Conservation (phyloP, 2,113 vertebrate species). For the Dromaius novaehollandiae region DNA sequence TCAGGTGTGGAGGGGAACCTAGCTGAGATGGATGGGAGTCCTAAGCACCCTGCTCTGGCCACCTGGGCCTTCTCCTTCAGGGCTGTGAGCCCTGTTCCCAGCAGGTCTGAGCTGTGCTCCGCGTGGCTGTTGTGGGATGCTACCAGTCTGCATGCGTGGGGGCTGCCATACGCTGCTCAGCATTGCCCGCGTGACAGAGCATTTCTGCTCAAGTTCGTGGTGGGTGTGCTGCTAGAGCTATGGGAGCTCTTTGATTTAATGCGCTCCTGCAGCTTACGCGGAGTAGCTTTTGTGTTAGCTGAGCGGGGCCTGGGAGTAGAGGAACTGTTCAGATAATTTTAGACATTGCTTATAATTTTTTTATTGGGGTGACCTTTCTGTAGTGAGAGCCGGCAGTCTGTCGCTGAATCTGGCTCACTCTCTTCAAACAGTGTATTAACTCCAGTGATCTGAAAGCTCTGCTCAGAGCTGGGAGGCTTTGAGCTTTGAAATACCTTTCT, state of each 20-base stretch:
- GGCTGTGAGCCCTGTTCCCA: not conserved
- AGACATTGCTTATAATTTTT: slow-evolving; percentile 36
- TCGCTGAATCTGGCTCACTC: not conserved
- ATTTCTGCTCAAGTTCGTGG: accelerated
- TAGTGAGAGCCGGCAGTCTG: not conserved
- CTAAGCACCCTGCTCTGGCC: not conserved
- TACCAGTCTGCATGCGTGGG: accelerated
- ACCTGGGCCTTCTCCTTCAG: too few relatives aligned
- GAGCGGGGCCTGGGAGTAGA: not conserved
- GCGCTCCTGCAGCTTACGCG: not conserved
- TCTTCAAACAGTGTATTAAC: not conserved
- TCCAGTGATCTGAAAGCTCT: not conserved
- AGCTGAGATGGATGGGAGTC: not conserved
- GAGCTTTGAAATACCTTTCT: not conserved
- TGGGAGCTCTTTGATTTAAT: not conserved
- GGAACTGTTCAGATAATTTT: slow-evolving; percentile 53
- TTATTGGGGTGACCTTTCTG: slow-evolving; percentile 46
- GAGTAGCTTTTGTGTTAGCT: slow-evolving; percentile 48
- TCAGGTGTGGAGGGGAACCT: not conserved
- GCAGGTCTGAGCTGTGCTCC: not conserved
- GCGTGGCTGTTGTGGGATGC: not conserved
- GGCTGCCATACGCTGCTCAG: accelerated
- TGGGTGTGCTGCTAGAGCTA: slow-evolving; percentile 20
- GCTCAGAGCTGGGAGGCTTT: not conserved
- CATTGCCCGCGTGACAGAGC: not conserved